Evolutionary conservation across 2,888 invertebrate species (phyloP).

Genomic region (Meteorus cinctellus): DNA sequence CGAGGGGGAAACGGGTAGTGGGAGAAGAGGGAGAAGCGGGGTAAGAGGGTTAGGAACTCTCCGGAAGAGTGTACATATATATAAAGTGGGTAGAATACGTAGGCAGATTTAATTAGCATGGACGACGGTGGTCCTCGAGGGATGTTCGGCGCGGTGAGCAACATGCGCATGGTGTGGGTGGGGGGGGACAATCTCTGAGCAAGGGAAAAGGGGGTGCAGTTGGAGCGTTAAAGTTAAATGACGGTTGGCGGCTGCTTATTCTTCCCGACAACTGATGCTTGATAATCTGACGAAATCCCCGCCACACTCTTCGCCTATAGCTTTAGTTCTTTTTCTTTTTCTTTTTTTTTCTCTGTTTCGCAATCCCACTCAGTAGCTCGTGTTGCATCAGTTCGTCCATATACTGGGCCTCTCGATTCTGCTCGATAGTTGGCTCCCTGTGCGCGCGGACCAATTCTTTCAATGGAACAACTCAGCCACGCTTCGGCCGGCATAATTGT

Average conservation of each 20-base stretch:
- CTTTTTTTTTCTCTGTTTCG: too few relatives aligned
- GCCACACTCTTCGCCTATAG: slow-evolving; percentile 45
- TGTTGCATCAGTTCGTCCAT: slow-evolving; percentile 9
- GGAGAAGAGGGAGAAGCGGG: not conserved
- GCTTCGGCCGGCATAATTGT: slow-evolving; percentile 71
- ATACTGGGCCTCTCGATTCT: slow-evolving; percentile 63
- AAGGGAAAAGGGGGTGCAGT: slow-evolving; percentile 57
- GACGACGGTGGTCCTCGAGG: slow-evolving; percentile 55
- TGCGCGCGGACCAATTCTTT: slow-evolving; percentile 55
- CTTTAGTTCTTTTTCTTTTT: slow-evolving; percentile 32
- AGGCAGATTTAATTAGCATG: slow-evolving; percentile 72
- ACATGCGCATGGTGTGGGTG: slow-evolving; percentile 2
- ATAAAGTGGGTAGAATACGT: slow-evolving; percentile 35
- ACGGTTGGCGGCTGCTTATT: slow-evolving; percentile 73
- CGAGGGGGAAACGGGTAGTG: not conserved
- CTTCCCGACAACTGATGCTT: slow-evolving; percentile 73
- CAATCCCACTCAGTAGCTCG: slow-evolving; percentile 8
- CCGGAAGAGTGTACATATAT: slow-evolving; percentile 23
- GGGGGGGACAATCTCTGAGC: slow-evolving; percentile 33
- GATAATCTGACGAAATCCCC: slow-evolving; percentile 71
- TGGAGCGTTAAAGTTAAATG: slow-evolving; percentile 74
- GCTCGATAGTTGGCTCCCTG: slow-evolving; percentile 66
- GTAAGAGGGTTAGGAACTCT: slow-evolving; percentile 16
- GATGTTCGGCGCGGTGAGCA: slow-evolving; percentile 49
- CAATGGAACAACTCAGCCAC: slow-evolving; percentile 73